Evolutionary conservation across 2,113 vertebrate genomes (phyloP).

Genomic region (Pholis gunnellus): DNA sequence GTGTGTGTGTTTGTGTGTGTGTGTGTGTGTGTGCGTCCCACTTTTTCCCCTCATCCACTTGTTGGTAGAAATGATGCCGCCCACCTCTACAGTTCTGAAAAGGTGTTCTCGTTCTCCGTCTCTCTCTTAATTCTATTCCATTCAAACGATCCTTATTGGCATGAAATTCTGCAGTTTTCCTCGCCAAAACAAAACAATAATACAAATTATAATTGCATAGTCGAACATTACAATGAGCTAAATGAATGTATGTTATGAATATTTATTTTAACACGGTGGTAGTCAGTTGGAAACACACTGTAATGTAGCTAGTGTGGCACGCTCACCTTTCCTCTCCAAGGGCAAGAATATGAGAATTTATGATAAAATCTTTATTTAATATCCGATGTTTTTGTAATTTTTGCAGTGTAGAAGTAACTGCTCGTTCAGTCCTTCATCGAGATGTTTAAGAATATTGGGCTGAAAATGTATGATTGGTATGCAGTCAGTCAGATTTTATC

Average conservation of each 20-base stretch:
- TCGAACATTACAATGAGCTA: neutral
- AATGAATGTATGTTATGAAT: neutral
- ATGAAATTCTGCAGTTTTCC: neutral
- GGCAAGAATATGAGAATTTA: neutral
- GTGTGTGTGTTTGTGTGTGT: neutral
- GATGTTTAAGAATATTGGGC: neutral
- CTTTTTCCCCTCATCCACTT: conserved; percentile 17
- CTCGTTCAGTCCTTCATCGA: neutral
- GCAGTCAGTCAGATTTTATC: neutral
- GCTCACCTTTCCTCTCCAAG: neutral
- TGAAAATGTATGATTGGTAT: neutral
- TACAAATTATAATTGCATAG: neutral
- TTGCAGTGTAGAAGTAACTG: neutral
- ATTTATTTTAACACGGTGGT: neutral
- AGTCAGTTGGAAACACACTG: neutral
- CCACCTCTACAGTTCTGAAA: conserved; percentile 23
- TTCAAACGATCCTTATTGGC: neutral
- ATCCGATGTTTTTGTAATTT: neutral
- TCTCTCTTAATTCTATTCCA: neutral
- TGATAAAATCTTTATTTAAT: neutral
- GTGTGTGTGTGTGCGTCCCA: neutral
- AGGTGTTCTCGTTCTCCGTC: conserved; percentile 3
- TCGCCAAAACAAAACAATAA: neutral
- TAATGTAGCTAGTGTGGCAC: neutral
- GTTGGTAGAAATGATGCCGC: conserved; percentile 32